Conservation (phyloP, 2,113 vertebrate species). For the Chaetura pelagica region DNA sequence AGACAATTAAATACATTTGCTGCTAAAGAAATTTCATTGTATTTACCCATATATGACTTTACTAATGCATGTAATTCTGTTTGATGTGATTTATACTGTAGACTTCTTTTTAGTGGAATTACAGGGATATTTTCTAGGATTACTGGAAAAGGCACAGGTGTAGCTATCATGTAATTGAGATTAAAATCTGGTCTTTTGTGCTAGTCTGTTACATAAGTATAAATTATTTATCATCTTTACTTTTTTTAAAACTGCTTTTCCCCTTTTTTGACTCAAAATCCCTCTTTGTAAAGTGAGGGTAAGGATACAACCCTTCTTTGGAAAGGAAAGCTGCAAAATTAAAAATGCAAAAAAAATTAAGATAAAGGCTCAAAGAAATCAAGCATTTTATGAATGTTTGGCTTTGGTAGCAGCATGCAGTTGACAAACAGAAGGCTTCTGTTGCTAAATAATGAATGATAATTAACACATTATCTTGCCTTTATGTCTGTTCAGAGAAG, state of each 20-base stretch:
- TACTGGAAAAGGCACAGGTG: not conserved
- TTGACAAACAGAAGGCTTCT: constrained; percentile 71
- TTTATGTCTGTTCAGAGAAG: constrained; percentile 61
- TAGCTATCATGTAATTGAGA: not conserved
- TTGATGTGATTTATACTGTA: not conserved
- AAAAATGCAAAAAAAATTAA: not conserved
- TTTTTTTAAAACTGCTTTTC: not conserved
- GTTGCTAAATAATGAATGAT: constrained; percentile 71
- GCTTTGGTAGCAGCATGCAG: constrained; percentile 38
- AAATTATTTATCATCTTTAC: not conserved
- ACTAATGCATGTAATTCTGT: not conserved
- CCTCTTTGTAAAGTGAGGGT: not conserved
- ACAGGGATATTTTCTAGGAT: not conserved
- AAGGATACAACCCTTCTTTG: not conserved
- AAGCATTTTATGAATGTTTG: constrained; percentile 39
- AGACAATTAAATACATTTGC: not conserved
- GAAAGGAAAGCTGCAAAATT: constrained; percentile 31
- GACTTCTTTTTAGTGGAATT: not conserved
- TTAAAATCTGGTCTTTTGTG: constrained; percentile 11
- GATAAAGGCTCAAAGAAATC: constrained; percentile 5
- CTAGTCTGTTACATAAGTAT: not conserved
- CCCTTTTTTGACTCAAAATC: not conserved
- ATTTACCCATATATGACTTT: not conserved
- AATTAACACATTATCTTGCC: constrained; percentile 67
- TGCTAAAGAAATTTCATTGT: not conserved